Evolutionary conservation across 2,888 invertebrate species (phyloP).

Genomic region (Meganola albula): DNA sequence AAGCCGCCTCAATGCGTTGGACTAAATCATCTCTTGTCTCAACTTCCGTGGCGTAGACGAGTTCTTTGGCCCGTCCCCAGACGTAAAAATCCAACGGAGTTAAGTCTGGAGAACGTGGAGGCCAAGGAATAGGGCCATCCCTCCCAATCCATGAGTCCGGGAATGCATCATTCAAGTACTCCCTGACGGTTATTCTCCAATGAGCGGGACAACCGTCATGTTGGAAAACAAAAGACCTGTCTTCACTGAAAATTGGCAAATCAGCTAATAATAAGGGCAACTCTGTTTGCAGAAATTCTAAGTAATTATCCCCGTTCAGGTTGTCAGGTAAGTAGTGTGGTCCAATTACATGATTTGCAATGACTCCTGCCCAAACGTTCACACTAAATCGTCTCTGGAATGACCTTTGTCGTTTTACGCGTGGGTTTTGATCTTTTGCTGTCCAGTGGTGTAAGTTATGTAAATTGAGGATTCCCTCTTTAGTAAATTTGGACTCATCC

Average conservation of each 20-base stretch:
- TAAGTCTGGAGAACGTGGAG: not conserved
- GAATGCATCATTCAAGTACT: constrained; percentile 2
- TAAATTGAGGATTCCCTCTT: constrained; percentile 5
- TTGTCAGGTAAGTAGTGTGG: constrained; percentile 4
- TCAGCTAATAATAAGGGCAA: constrained; percentile 2
- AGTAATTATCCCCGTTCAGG: constrained; percentile 4
- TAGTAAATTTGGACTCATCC: constrained; percentile 8
- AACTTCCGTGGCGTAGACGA: not conserved
- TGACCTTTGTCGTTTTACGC: constrained; percentile 1
- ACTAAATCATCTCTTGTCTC: constrained; percentile 1
- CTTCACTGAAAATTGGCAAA: constrained; percentile 3
- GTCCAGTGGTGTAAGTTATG: constrained; percentile 6
- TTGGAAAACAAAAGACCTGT: not conserved
- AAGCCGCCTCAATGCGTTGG: constrained; percentile 1
- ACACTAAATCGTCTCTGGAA: constrained; percentile 5
- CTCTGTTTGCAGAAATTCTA: constrained; percentile 13
- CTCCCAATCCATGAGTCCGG: constrained; percentile 3
- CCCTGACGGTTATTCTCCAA: not conserved
- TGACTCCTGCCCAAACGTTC: constrained; percentile 9
- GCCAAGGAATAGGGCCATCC: constrained; percentile 3
- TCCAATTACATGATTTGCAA: constrained; percentile 8
- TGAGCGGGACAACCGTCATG: not conserved
- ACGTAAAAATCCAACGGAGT: not conserved
- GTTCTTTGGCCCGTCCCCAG: not conserved
- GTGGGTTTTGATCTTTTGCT: constrained; percentile 6